Evolutionary conservation across 1,140 invertebrate genomes (phyloP).

Genomic region (Penaeus japonicus): DNA sequence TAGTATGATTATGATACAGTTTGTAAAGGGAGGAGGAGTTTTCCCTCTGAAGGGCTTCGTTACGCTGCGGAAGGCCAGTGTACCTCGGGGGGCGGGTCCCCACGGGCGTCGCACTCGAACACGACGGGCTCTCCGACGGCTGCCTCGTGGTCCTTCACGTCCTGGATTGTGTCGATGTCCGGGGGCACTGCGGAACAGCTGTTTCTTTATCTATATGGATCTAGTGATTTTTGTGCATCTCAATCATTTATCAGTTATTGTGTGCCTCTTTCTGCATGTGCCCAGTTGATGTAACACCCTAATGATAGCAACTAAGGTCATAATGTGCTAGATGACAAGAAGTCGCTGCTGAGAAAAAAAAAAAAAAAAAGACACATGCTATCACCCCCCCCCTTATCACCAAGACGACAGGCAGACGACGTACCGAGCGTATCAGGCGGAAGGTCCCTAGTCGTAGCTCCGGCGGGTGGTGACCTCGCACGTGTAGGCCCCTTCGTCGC

Average conservation of each 20-base stretch:
- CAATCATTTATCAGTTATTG: neutral
- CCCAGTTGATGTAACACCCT: neutral
- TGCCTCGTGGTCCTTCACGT: conserved; percentile 7
- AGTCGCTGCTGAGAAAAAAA: neutral
- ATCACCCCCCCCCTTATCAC: neutral
- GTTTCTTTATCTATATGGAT: neutral
- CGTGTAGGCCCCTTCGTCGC: conserved; percentile 30
- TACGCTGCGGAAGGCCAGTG: neutral
- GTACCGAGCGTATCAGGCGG: conserved; percentile 30
- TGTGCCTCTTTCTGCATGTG: neutral
- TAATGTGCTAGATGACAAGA: neutral
- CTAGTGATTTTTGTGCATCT: neutral
- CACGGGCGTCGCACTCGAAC: conserved; percentile 45
- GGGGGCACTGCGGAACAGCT: conserved; percentile 16
- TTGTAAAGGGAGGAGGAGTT: neutral
- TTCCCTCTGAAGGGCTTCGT: too few relatives aligned
- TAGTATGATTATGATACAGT: neutral
- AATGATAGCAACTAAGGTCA: too few relatives aligned
- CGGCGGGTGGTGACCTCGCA: conserved; percentile 39
- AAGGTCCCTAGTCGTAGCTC: conserved; percentile 19
- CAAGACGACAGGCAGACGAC: neutral
- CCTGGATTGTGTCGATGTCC: conserved; percentile 24
- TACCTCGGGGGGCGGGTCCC: conserved; percentile 46
- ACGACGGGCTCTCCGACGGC: conserved; percentile 42
- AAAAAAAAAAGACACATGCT: too few relatives aligned